Evolutionary conservation across 2,113 vertebrate genomes (phyloP).

Genomic region (Heloderma charlesbogerti): DNA sequence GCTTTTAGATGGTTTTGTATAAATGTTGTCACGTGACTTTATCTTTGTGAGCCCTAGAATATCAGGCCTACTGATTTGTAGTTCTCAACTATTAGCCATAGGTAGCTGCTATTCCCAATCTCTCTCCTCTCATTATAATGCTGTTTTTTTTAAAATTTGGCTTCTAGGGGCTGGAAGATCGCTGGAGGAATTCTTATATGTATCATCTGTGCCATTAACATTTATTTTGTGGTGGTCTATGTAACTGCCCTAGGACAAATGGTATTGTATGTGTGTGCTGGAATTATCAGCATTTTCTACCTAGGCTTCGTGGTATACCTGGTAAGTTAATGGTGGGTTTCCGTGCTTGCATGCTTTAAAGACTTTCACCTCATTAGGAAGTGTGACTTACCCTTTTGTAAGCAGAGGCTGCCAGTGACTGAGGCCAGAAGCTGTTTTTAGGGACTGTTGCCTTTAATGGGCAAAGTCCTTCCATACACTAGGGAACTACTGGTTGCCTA

Average conservation of each 20-base stretch:
- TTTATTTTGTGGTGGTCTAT: constrained; percentile 94
- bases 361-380: background rate
- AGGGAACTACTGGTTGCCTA: background rate
- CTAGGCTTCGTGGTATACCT: constrained; percentile 90
- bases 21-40: background rate
- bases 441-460: background rate
- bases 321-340: constrained; percentile 79
- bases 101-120: background rate
- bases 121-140: fast-evolving
- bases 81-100: background rate
- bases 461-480: background rate
- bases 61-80: too few species aligned
- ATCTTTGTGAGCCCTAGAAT: background rate
- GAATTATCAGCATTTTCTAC: constrained; percentile 85
- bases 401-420: background rate
- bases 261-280: constrained; percentile 83
- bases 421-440: background rate
- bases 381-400: background rate
- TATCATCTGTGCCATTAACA: constrained; percentile 91
- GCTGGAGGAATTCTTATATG: constrained; percentile 86
- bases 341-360: background rate
- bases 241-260: constrained; percentile 83
- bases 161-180: constrained; percentile 87
- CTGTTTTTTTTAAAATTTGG: background rate
- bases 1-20: background rate